Base-by-base conservation (phyloP, 2,888 invertebrate genomes). In the Gonocerus acuteangulatus region DNA sequence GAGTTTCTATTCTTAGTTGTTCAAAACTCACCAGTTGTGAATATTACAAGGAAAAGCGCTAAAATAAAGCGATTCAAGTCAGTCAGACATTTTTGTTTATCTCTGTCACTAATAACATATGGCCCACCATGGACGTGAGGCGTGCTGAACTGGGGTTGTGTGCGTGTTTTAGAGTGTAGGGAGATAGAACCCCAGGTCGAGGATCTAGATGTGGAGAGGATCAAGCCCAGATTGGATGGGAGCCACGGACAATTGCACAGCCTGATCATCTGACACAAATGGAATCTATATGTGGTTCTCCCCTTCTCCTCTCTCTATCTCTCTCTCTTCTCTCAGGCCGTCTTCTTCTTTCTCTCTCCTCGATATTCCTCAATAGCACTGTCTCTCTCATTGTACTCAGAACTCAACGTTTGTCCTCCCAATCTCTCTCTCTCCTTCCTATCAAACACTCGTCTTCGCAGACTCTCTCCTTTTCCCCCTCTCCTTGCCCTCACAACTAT, bases 201-300 rank as follows among this genome's bases (percentile, higher is more conserved):
- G n/a, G n/a, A n/a, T 42, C 19, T 19, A 34, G 49, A 49, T 19
- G 49, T 32, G 42, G 34, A 32, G 49, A 19, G 19, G 19, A 23
- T 34, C 32, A 34, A 2, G 3, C 49, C 51, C 32, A 51, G 51
- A 51, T 51, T 51, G 51, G 51, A 51, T 51, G 34, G 51, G 36
- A 19, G 32, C 36, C 34, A 51, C 34, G 51, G 51, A 13, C 51
- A 51, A 51, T 51, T 51, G 51, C 51, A 51, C 51, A 34, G 27
- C n/a, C 51, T 36, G 51, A 51, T 51, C 51, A 51, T 51, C 51
- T 51, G 51, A 51, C 51, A 51, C 51, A 51, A 51, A 51, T 51
- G 51, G 51, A 51, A 51, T 51, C 51, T 51, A 51, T 51, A 51
- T 51, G 51, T 51, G 51, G 51, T 51, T 51, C 51, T 34, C 34